Base-by-base conservation (phyloP, 2,888 invertebrate species). In the Cataglyphis cursor region DNA sequence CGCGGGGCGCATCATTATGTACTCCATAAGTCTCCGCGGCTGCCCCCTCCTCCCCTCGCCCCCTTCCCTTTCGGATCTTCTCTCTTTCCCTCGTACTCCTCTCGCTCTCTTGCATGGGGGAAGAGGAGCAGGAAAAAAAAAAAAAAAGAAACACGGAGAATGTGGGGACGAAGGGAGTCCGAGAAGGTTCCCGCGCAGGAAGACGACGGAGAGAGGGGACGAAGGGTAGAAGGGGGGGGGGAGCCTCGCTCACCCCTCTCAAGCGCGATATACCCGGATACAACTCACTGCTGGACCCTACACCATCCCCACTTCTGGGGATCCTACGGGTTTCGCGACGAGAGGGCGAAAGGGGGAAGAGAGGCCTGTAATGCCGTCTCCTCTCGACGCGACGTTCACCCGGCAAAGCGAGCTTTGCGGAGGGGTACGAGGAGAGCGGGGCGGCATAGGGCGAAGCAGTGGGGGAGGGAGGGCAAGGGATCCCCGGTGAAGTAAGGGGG, bases 251-350 rank as follows among this genome's bases (percentile, higher is more conserved):
- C 81, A 76, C 70, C 87, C 86, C 82, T 88, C 82, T 85, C 87
- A 86, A 78, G 83, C 85, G 89, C 89, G 91, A 90, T 93, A 90
- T 93, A 93, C 93, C 93, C 93, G 93, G 93, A 93, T 93, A 92
- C 92, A 90, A 89, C 91, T 91, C 90, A 84, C 83, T 80, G 83
- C 88, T 87, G 88, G 92, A 89, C 90, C 91, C 92, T 80, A 80
- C n/a, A 89, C 89, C 88, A 80, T 89, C 89, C 91, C 93, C 92
- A 91, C 90, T 90, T 92, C 78, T 84, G 35, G 57, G 75, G 81
- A 80, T 81, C 85, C 87, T 78, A 87, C 66, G 68, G 85, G 85
- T 76, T 82, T 84, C 78, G 87, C 83, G 82, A 86, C 85, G 85
- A 82, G 86, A 82, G 87, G 84, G 86, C 82, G 85, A 85, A 72